Base-by-base conservation (phyloP, 1,140 invertebrate species). In the Thaumetopoea pityocampa region DNA sequence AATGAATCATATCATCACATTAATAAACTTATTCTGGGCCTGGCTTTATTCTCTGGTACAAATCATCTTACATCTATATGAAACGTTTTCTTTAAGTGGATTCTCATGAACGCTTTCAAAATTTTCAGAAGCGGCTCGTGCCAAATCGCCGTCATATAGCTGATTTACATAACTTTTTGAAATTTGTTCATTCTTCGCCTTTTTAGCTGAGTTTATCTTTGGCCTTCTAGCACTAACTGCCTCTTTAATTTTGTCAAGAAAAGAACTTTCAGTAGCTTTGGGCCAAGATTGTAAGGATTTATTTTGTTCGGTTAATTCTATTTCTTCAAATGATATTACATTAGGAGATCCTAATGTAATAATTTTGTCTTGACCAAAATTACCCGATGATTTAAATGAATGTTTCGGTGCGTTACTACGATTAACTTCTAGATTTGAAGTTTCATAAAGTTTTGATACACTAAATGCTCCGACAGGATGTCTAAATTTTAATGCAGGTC, bases 11-110 rank as follows among this genome's bases (percentile, higher is more conserved):
- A n/a, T n/a, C n/a, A n/a, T n/a, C n/a, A n/a, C n/a, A n/a, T n/a
- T n/a, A n/a, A n/a, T n/a, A n/a, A n/a, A n/a, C n/a, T n/a, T n/a
- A n/a, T n/a, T n/a, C n/a, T n/a, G n/a, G n/a, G n/a, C n/a, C n/a
- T n/a, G n/a, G n/a, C n/a, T n/a, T 38, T 17, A 43, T 61, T 40
- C 65, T 27, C 62, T 64, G 7, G 56, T 54, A 50, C 76, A 80
- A 11, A 74, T 38, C 60, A 80, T 68, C 29, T 60, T 68, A 42
- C 76, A 80, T 33, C 72, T 72, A 22, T 77, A 80, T 5, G 70
- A 42, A 11, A 64, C 58, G 40, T 74, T 77, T 54, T 80, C 68
- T 37, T 69, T 58, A 24, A 74, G 37, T 2, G 32, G 16, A 9
- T 53, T 20, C n/a, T 35, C 36, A 6, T 14, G 18, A 34, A 42